Evolutionary conservation across 2,888 invertebrate species (phyloP), one percentile per base, ranked within the genome.

Genomic region (Drosophila monieri): DNA sequence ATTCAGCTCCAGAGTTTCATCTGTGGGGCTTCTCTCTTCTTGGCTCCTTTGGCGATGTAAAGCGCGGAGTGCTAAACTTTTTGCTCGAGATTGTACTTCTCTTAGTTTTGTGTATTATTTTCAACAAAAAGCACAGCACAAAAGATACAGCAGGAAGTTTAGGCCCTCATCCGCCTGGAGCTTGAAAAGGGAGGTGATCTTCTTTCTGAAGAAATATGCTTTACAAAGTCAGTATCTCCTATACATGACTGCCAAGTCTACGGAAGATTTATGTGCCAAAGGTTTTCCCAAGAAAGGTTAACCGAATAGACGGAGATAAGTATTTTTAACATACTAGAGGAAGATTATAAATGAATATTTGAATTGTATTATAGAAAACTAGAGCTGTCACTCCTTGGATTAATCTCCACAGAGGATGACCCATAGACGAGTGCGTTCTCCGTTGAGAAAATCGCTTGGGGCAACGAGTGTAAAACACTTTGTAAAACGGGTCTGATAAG

Each of bases 1-100:
- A 62, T 62, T 70, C 70, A 70, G 66, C 81, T 74, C 56, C 68
- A 74, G 76, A 69, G 67, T 78, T 84, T 84, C 54, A 76, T 78
- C 78, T 76, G 73, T 73, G 59, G 37, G 80, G 43, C 10, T 18
- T 18, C 43, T 43, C 12, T 6, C 43, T 39, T 6, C 43, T 39
- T 41, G 64, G 27, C 27, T 25, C n/a, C 55, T 44, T 39, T 6
- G 23, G 27, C 56, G 25, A 44, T 27, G 54, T 54, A 43, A 30
- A 27, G 58, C 64, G 68, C 75, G 62, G 77, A 83, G 79, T 69
- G 71, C 41, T 43, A 77, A 80, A 83, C 71, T 80, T 83, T 79
- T 66, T 68, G 15, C 64, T 46, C 15, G 54, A 49, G 52, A 61
- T 18, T 10, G 21, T 18, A 27, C 32, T 30, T 15, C 25, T 10